These are phyloP conservation scores for Entomobrya multifasciata DNA, from an alignment of 2,888 invertebrate species.

Conservation along the genomic window DNA sequence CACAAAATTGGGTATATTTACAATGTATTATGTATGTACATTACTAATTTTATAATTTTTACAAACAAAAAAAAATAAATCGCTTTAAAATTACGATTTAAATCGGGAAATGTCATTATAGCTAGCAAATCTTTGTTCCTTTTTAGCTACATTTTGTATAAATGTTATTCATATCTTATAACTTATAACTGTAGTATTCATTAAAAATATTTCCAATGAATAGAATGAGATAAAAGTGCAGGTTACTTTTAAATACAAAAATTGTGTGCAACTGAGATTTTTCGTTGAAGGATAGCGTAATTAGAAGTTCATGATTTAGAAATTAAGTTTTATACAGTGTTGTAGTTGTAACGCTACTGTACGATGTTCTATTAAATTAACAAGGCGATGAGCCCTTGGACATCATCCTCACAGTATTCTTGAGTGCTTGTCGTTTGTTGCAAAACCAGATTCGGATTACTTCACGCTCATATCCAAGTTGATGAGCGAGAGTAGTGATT, in stretches of 20 bases:
- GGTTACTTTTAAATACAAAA: neutral
- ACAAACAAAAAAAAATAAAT: too few species aligned
- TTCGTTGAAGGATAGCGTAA: neutral
- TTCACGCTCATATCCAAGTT: conserved; percentile 97
- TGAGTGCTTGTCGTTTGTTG: conserved; percentile 98
- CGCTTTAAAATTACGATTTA: too few species aligned
- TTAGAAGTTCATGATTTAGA: neutral
- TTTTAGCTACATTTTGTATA: too few species aligned
- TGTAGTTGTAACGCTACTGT: neutral
- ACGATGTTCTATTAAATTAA: conserved; percentile 46
- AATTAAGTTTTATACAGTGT: too few species aligned
- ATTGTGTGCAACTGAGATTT: conserved; percentile 3
- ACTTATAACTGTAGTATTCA: too few species aligned
- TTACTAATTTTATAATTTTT: too few species aligned
- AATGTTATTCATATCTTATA: too few species aligned
- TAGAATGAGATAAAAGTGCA: neutral
- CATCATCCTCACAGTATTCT: conserved; percentile 98
- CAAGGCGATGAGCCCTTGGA: conserved; percentile 83
- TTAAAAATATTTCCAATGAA: neutral
- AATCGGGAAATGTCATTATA: too few species aligned
- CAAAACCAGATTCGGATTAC: conserved; percentile 99
- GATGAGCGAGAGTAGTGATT: conserved; percentile 96
- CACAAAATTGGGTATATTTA: too few species aligned
- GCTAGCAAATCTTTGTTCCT: too few species aligned
- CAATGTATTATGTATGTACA: too few species aligned